Evolutionary conservation across 2,113 vertebrate species (phyloP).

Genomic region (Acanthisitta chloris): DNA sequence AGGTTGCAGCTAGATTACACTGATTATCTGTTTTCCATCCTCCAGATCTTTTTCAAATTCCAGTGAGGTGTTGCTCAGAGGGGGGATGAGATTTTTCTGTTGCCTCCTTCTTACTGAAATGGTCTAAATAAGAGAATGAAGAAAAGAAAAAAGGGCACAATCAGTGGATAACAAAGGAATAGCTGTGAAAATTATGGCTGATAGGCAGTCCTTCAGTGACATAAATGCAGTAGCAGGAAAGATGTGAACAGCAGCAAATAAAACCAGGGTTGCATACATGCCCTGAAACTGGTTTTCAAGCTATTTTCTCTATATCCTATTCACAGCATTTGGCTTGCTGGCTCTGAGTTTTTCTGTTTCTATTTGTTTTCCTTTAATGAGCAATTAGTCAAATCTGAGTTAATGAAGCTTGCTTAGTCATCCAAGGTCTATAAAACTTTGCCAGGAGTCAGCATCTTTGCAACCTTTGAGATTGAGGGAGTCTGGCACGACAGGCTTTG

Average conservation of each 20-base stretch:
- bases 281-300: neutral
- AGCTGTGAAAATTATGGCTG: neutral
- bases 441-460: constrained; percentile 46
- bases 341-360: constrained; percentile 12
- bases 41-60: neutral
- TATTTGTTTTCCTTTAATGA: constrained; percentile 47
- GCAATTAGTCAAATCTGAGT: constrained; percentile 50
- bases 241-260: neutral
- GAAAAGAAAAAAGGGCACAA: neutral
- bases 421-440: constrained; percentile 34
- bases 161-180: neutral
- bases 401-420: constrained; percentile 57
- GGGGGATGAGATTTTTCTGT: neutral
- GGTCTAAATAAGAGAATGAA: neutral
- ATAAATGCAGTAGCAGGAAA: neutral
- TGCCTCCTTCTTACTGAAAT: neutral
- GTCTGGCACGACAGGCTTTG: neutral
- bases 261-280: neutral
- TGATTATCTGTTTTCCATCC: neutral
- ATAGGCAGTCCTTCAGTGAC: neutral
- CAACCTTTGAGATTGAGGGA: neutral
- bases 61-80: neutral
- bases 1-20: neutral
- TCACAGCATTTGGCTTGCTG: neutral
- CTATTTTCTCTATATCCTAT: neutral